Evolutionary conservation across 2,888 invertebrate genomes (phyloP), one percentile per base, ranked within the genome.

Genomic region (Drosophila buzzatii): DNA sequence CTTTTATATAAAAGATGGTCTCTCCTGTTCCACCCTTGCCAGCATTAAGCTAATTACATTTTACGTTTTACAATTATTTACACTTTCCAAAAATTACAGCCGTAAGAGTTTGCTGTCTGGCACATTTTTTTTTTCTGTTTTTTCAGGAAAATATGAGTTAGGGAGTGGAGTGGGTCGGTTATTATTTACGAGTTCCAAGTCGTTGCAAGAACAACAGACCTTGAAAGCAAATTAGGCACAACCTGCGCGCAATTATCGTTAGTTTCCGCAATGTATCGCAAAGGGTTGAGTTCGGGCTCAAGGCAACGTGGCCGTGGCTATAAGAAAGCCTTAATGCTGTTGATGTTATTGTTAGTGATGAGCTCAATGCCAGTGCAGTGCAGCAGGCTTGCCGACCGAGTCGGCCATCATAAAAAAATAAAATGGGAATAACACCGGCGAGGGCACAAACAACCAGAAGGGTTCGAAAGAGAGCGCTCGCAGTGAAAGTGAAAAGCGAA

Each of bases 181-280:
- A 69, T 82, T 81, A 83, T 89, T 81, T 72, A 78, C 68, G 78
- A 72, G 85, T 85, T 81, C 72, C 83, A 72, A 79, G 79, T 76
- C 81, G 69, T 76, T 76, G 73, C 80, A 69, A 76, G 66, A 85
- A 85, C 85, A 84, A 58, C 76, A 81, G 81, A 89, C 85, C 85
- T 85, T 85, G 85, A 85, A 85, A 73, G 72, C 70, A 85, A 85
- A 85, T 85, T 85, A 81, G 79, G 90, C 85, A 84, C 73, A 85
- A 90, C 85, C 84, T 85, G 90, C 87, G 67, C 67, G 76, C 87
- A 89, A 90, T 85, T 90, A 85, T 90, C 90, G 79, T 85, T 85
- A 90, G 87, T 90, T 82, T 67, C 62, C 72, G 72, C 51, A 52
- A 67, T 56, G 73, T 61, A 51, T 27, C 37, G 72, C 85, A 90